These are phyloP conservation scores for Ciconia nigra DNA, from an alignment of 2,797 vertebrate species.

Conservation along the genomic window DNA sequence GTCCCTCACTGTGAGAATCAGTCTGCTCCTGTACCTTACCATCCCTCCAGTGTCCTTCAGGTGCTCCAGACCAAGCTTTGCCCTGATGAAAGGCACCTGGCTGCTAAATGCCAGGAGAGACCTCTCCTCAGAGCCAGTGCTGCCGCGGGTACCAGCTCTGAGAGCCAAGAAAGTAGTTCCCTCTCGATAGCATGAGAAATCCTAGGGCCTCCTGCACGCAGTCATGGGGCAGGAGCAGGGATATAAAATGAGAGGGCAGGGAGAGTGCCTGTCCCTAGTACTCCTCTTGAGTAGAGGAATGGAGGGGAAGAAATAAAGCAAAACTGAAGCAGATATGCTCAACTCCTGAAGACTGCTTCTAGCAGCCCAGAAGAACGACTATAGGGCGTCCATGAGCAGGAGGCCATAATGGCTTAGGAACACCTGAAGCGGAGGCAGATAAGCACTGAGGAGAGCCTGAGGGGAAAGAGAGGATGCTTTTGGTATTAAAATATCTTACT, in stretches of 20 bases:
- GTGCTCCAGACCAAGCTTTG: not conserved
- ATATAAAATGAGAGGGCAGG: not conserved
- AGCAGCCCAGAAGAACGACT: not conserved
- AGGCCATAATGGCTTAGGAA: not conserved
- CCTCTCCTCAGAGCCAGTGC: not conserved
- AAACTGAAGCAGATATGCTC: not conserved
- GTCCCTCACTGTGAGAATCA: not conserved
- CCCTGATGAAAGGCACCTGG: not conserved
- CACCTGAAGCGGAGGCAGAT: not conserved
- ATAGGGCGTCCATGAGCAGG: not conserved
- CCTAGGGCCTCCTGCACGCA: not conserved
- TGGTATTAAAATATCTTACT: not conserved
- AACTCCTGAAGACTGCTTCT: not conserved
- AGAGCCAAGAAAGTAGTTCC: not conserved
- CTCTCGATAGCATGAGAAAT: not conserved
- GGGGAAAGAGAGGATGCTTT: not conserved
- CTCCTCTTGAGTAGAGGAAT: not conserved
- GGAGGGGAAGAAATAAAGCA: not conserved
- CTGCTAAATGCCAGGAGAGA: not conserved
- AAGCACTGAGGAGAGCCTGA: not conserved
- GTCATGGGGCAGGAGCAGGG: not conserved
- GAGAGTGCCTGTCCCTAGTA: not conserved
- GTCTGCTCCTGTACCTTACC: not conserved
- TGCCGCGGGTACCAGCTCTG: not conserved
- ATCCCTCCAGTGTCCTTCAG: not conserved